Evolutionary conservation across 2,888 invertebrate species (phyloP).

Genomic region (Pammene fasciana): DNA sequence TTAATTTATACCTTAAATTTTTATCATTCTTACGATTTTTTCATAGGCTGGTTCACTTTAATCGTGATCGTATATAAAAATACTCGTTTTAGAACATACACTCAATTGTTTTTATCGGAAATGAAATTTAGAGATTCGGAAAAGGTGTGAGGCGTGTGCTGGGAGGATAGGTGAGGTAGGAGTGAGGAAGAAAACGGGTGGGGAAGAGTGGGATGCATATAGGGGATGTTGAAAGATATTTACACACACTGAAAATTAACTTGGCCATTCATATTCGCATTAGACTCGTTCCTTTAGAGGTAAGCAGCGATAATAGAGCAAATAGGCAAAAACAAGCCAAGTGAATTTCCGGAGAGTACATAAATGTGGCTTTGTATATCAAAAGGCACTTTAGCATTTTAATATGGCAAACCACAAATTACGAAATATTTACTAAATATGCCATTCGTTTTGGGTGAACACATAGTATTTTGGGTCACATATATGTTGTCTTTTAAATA

Average conservation of each 20-base stretch:
- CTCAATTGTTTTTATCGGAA: background rate
- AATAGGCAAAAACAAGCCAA: no score
- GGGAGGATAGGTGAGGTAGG: conserved; percentile 44
- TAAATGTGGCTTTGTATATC: no score
- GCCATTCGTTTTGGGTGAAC: no score
- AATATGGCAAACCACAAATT: background rate
- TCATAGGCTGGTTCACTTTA: background rate
- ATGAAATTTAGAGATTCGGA: conserved; percentile 7
- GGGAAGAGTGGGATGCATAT: background rate
- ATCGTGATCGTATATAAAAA: background rate
- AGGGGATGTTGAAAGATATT: background rate
- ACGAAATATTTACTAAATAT: no score
- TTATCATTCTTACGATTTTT: background rate
- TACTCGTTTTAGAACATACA: conserved; percentile 10
- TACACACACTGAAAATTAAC: background rate
- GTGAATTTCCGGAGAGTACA: no score
- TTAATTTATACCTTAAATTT: no score
- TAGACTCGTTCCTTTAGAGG: background rate
- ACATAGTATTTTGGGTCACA: no score
- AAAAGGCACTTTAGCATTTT: background rate
- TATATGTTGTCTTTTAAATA: no score
- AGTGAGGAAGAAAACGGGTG: conserved; percentile 38
- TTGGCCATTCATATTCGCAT: background rate
- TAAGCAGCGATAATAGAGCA: no score
- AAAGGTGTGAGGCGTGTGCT: conserved; percentile 47